Evolutionary conservation across 2,888 invertebrate genomes (phyloP).

Genomic region (Chouioia cunea): DNA sequence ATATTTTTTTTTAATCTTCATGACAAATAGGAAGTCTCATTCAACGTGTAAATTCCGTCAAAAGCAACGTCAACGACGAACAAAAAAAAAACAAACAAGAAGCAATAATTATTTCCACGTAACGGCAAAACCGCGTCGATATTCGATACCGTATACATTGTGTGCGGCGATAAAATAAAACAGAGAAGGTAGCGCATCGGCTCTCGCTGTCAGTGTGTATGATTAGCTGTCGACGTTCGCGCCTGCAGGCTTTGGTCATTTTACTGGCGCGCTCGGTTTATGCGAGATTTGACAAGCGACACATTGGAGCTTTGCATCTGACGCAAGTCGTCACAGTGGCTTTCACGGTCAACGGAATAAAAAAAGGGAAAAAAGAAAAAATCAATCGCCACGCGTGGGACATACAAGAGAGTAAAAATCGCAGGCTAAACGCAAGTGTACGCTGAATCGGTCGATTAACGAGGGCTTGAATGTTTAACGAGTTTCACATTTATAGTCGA

Average conservation of each 20-base stretch:
- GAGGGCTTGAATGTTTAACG: conserved; percentile 13
- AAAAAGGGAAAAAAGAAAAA: conserved; percentile 41
- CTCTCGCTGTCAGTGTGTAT: conserved; percentile 55
- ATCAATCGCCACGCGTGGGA: not conserved
- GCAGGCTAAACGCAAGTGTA: not conserved
- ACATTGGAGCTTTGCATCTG: conserved; percentile 61
- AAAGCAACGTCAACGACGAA: conserved; percentile 18
- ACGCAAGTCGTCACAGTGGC: conserved; percentile 59
- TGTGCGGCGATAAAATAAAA: conserved; percentile 30
- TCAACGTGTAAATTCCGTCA: conserved; percentile 17
- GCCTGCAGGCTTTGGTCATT: conserved; percentile 56
- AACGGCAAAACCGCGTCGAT: conserved; percentile 43
- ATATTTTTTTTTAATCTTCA: not conserved
- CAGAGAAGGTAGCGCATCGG: conserved; percentile 39
- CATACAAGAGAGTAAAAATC: conserved; percentile 29
- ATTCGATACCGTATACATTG: conserved; percentile 34
- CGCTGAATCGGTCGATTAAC: conserved; percentile 11
- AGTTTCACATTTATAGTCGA: conserved; percentile 18
- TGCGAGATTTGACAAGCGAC: conserved; percentile 60
- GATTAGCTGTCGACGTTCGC: conserved; percentile 60
- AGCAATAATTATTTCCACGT: conserved; percentile 27
- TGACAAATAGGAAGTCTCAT: conserved; percentile 7
- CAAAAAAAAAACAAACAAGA: conserved; percentile 5
- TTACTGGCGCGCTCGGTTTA: conserved; percentile 53
- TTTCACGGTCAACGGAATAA: conserved; percentile 53